Conservation (phyloP, 2,888 invertebrate genomes). For the Oxyteleia sp. region DNA sequence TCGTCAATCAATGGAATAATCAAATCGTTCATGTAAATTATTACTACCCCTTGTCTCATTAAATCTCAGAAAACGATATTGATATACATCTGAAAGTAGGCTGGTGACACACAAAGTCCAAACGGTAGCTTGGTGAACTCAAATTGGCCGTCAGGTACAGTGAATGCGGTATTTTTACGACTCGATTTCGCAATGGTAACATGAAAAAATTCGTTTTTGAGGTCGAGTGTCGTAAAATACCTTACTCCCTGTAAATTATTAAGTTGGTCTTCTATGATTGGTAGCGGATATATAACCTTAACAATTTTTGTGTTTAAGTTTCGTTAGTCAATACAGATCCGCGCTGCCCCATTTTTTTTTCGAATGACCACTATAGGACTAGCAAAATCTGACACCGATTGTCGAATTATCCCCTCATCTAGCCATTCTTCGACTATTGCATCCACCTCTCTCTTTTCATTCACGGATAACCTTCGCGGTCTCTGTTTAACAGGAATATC, state of each 20-base stretch:
- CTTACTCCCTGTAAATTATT: conserved; percentile 21
- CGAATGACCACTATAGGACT: conserved; percentile 78
- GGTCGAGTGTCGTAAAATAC: neutral
- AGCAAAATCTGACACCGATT: conserved; percentile 79
- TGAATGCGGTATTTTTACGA: conserved; percentile 48
- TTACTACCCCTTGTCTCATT: conserved; percentile 12
- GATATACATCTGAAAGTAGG: conserved; percentile 34
- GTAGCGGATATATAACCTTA: conserved; percentile 74
- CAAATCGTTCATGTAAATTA: conserved; percentile 49
- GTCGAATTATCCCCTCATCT: conserved; percentile 77
- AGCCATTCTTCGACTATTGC: conserved; percentile 79
- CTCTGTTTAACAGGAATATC: conserved; percentile 77
- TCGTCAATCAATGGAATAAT: conserved; percentile 26
- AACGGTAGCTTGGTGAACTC: conserved; percentile 44
- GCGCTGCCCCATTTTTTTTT: conserved; percentile 75
- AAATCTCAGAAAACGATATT: conserved; percentile 40
- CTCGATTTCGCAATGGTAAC: conserved; percentile 27
- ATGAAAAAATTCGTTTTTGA: conserved; percentile 26
- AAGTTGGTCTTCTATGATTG: conserved; percentile 68
- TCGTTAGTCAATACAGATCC: conserved; percentile 85
- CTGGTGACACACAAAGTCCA: conserved; percentile 37
- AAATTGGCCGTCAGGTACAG: conserved; percentile 53
- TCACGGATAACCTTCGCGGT: conserved; percentile 73
- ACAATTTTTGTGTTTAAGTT: conserved; percentile 81
- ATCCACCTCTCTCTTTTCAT: conserved; percentile 76